Base-by-base conservation (phyloP, 2,888 invertebrate genomes). In the Portevinia maculata region DNA sequence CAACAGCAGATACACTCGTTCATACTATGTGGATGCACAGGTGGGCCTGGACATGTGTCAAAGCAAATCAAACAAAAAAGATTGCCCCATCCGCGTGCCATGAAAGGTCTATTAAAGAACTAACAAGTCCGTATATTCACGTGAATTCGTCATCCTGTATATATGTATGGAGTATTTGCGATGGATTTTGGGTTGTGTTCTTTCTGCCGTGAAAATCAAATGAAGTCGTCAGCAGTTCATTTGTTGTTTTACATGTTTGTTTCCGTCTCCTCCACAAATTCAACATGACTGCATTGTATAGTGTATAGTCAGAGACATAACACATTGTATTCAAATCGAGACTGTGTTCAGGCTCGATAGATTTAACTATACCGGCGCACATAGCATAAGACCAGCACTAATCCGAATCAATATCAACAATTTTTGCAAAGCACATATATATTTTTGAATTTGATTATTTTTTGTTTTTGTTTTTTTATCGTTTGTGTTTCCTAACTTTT, bases 191-290 rank as follows among this genome's bases (percentile, higher is more conserved):
- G n/a, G n/a, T n/a, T n/a, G n/a, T 57, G 50, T 30, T 53, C 67
- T 6, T 17, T 67, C 39, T 60, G 48, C 15, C 62, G 52, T 75
- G n/a, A n/a, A n/a, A n/a, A 69, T 64, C 52, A 75, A 75, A 75
- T 70, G 64, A 75, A 71, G 46, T 65, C 81, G 76, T 81, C 76
- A 76, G 81, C 81, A 75, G 65, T 81, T 81, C 75, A 70, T 81
- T 81, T 70, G 67, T 73, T 69, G 64, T 65, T 71, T 59, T 65
- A 65, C 71, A 59, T 71, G 71, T 59, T 71, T 71, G 70, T 46
- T 57, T 41, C 52, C 24, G 37, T 15, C 41, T 21, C 52, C 28
- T 15, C 5, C 32, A 39, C 24, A 46, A 15, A 19, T 60, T 15
- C 21, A 39, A 9, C 11, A 41, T 46, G 24, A 41, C 28, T 59